A percentile compares a stretch with the other conserved stretches of the same genome.
phyloP scores from a whole-genome alignment of 2,888 invertebrate species.

The Caenorhabditis plicata region DNA sequence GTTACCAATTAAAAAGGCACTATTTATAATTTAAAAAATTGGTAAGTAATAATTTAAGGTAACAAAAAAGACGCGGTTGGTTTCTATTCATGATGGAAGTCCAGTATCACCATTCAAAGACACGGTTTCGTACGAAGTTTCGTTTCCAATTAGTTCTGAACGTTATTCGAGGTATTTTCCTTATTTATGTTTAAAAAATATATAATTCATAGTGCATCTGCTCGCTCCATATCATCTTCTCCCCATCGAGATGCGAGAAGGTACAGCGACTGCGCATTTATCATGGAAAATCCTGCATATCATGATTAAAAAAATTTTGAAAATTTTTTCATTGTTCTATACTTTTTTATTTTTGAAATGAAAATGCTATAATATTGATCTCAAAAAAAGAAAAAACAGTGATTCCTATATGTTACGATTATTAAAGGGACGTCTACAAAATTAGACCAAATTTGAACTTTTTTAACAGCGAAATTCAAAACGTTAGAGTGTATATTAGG shows the following conservation, averaged over 20 bases:
- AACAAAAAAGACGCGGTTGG: conserved; percentile 55
- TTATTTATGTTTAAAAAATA: not conserved
- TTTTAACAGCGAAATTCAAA: too few species aligned
- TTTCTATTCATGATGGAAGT: conserved; percentile 62
- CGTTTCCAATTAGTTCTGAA: conserved; percentile 36
- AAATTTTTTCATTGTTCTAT: too few species aligned
- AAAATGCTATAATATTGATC: too few species aligned
- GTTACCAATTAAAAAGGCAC: conserved; percentile 54
- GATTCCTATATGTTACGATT: too few species aligned
- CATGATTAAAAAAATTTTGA: conserved; percentile 44
- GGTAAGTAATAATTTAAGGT: conserved; percentile 28
- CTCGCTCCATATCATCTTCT: conserved; percentile 26
- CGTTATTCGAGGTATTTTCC: conserved; percentile 30
- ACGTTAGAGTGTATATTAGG: too few species aligned
- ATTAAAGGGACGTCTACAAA: too few species aligned
- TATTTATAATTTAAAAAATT: conserved; percentile 1
- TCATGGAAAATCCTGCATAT: conserved; percentile 50
- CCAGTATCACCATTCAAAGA: conserved; percentile 61
- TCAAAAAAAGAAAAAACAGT: too few species aligned
- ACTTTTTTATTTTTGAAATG: too few species aligned
- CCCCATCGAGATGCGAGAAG: conserved; percentile 32
- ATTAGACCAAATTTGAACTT: too few species aligned
- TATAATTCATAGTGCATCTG: conserved; percentile 27
- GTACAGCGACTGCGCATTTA: conserved; percentile 43
- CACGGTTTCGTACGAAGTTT: conserved; percentile 56